These are phyloP conservation scores for Ophion obscuratus DNA, from an alignment of 2,888 invertebrate species.

Conservation along the genomic window DNA sequence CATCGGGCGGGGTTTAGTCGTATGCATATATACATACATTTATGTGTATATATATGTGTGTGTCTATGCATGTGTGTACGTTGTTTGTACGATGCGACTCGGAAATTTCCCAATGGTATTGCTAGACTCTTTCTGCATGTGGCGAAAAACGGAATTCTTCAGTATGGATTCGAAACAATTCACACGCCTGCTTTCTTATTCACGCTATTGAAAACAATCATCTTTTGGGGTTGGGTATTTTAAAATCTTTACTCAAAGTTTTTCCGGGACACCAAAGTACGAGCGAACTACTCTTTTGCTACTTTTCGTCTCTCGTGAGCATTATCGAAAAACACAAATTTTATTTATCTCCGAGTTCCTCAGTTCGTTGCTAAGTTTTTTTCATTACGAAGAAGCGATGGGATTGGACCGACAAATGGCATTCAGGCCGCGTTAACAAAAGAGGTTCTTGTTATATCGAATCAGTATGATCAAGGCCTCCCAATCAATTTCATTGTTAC, in stretches of 20 bases:
- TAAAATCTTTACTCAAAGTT: neutral
- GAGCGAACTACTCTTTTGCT: neutral
- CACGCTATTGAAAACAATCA: neutral
- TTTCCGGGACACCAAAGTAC: neutral
- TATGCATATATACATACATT: conserved; percentile 28
- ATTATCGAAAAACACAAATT: neutral
- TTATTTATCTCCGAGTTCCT: neutral
- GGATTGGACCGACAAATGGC: neutral
- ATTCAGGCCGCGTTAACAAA: neutral
- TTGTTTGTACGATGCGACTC: conserved; percentile 49
- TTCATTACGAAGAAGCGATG: too few species aligned
- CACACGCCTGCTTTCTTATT: neutral
- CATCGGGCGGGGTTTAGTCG: conserved; percentile 22
- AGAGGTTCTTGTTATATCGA: neutral
- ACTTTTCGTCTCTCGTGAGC: neutral
- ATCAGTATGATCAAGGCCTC: neutral
- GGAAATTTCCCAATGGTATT: conserved; percentile 65
- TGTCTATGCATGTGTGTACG: neutral
- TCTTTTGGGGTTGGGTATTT: neutral
- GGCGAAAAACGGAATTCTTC: conserved; percentile 45
- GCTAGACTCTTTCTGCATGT: conserved; percentile 43
- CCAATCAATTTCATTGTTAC: conserved; percentile 6
- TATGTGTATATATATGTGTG: conserved; percentile 18
- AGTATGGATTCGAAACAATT: conserved; percentile 33
- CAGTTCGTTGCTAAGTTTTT: neutral